phyloP scores from a whole-genome alignment of 2,888 invertebrate species.

The Mongoloraphidia duomilia region DNA sequence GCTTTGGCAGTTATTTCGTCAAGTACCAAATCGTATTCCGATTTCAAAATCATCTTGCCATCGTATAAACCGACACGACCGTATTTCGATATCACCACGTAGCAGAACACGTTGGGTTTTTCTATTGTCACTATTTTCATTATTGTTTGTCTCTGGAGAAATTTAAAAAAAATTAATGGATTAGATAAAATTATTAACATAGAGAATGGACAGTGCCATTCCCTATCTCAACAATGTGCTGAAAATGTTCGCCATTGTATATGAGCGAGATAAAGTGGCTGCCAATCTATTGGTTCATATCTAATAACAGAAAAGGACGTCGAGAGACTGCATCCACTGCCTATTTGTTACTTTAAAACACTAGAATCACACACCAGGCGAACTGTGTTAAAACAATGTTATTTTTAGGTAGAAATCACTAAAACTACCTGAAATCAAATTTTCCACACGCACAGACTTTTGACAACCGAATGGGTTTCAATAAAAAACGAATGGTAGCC shows the following conservation, averaged over 20 bases:
- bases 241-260: not conserved
- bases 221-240: not conserved
- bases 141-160: constrained; percentile 40
- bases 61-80: constrained; percentile 45
- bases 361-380: too few relatives aligned
- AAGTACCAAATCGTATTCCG: constrained; percentile 37
- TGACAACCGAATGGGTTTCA: too few relatives aligned
- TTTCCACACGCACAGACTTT: too few relatives aligned
- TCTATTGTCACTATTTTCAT: constrained; percentile 41
- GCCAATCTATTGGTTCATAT: not conserved
- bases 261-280: not conserved
- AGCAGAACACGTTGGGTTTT: constrained; percentile 42
- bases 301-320: too few relatives aligned
- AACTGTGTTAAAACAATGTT: too few relatives aligned
- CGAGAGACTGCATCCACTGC: too few relatives aligned
- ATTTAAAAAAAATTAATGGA: not conserved
- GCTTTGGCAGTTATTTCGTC: constrained; percentile 13
- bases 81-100: constrained; percentile 40
- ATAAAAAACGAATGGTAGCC: too few relatives aligned
- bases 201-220: not conserved
- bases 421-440: too few relatives aligned
- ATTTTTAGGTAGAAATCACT: too few relatives aligned
- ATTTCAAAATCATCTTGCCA: constrained; percentile 35
- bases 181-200: not conserved
- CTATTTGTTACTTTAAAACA: too few relatives aligned